Percentiles rank a stretch among this genome's conserved stretches.
These are phyloP conservation scores for Falco rusticolus DNA, from an alignment of 2,797 vertebrate genomes.

Conservation along the genomic window DNA sequence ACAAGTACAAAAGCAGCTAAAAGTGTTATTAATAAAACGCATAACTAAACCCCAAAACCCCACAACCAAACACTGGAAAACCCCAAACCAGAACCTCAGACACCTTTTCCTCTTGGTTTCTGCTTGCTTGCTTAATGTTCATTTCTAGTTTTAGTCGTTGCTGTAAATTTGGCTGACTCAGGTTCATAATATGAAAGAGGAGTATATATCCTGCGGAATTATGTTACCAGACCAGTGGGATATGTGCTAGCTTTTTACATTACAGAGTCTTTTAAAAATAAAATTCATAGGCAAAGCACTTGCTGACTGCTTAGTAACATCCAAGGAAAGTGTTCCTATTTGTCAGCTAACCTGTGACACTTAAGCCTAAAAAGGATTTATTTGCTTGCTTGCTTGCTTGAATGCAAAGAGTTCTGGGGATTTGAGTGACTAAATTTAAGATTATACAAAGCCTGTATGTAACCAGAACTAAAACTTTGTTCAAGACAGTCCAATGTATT, in stretches of 20 bases:
- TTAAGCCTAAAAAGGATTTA: background rate
- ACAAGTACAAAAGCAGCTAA: background rate
- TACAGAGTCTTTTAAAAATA: background rate
- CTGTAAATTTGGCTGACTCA: background rate
- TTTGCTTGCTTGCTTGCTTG: background rate
- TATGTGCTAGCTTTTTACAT: background rate
- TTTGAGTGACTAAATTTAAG: background rate
- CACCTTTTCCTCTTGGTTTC: background rate
- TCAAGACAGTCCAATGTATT: background rate
- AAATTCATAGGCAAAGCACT: background rate
- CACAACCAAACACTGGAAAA: background rate
- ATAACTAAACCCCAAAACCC: background rate
- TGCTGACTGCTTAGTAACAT: background rate
- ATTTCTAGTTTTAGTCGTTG: background rate
- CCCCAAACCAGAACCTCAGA: background rate
- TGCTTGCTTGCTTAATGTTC: background rate
- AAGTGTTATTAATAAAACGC: background rate
- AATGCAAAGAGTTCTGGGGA: background rate
- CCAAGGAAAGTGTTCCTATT: background rate
- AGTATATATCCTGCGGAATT: background rate
- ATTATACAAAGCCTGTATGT: rapidly evolving
- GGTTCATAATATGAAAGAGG: background rate
- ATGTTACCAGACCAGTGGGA: background rate
- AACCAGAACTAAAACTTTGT: background rate
- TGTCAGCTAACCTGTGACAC: background rate